These are phyloP conservation scores for Artemia sinica DNA, from an alignment of 2,888 invertebrate species.

Conservation along the genomic window DNA sequence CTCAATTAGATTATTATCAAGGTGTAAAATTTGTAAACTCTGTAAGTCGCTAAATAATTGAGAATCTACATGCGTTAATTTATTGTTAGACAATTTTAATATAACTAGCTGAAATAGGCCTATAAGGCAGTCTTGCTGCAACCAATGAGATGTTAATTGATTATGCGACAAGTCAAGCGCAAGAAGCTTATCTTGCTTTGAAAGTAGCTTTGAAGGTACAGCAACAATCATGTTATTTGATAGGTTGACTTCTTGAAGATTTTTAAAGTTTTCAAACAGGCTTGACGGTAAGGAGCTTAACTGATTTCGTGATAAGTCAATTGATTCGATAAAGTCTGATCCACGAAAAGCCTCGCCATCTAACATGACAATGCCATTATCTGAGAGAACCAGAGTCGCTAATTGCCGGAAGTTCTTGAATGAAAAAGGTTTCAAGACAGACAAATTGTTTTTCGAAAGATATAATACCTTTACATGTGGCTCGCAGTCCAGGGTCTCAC, in stretches of 20 bases:
- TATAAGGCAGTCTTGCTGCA: conserved; percentile 51
- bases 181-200: conserved; percentile 61
- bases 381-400: conserved; percentile 2
- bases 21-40: conserved; percentile 63
- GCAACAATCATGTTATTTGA: conserved; percentile 79
- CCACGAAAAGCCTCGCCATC: conserved; percentile 11
- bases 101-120: conserved; percentile 73
- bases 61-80: conserved; percentile 58
- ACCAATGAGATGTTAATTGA: conserved; percentile 42
- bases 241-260: conserved; percentile 63
- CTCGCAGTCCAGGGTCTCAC: conserved; percentile 30
- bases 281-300: conserved; percentile 62
- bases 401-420: conserved; percentile 30
- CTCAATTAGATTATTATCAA: conserved; percentile 65
- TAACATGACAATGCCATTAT: conserved; percentile 13
- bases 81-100: conserved; percentile 66
- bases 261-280: conserved; percentile 38
- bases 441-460: conserved; percentile 56
- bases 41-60: conserved; percentile 69
- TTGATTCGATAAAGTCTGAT: conserved; percentile 27
- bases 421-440: conserved; percentile 53
- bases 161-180: conserved; percentile 69
- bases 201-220: conserved; percentile 63
- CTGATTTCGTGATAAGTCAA: conserved; percentile 62
- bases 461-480: conserved; percentile 51